A percentile compares a stretch with the other conserved stretches of the same genome.
Conservation (phyloP, 2,797 vertebrate species). For the Chromis chromis region DNA sequence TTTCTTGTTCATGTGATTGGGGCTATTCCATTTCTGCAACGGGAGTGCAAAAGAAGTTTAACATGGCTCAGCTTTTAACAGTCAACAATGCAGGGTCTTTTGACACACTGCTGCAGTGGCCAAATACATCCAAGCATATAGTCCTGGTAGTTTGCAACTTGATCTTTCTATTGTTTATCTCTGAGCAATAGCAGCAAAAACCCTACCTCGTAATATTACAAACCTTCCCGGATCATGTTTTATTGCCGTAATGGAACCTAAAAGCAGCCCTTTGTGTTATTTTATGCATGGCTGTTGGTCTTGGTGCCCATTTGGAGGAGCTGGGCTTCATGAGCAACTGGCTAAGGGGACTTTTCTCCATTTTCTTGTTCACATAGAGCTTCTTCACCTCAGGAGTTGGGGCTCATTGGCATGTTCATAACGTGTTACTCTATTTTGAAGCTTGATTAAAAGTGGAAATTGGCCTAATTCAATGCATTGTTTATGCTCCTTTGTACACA, state of each 20-base stretch:
- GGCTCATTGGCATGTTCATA: background rate
- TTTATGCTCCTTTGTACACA: slow-evolving; percentile 15
- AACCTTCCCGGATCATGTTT: slow-evolving; percentile 2
- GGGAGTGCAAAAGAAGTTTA: background rate
- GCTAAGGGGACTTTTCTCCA: slow-evolving; percentile 10
- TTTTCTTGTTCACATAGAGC: slow-evolving; percentile 20
- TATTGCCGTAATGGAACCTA: background rate
- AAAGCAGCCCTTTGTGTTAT: background rate
- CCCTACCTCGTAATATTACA: background rate
- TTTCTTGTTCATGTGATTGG: background rate
- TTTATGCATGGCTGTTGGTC: background rate
- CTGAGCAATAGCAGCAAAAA: background rate
- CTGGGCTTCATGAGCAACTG: slow-evolving; percentile 14
- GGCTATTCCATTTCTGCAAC: background rate
- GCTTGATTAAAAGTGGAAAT: slow-evolving; percentile 4
- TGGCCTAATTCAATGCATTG: background rate
- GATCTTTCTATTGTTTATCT: background rate
- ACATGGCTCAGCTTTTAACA: background rate
- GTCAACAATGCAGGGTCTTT: background rate
- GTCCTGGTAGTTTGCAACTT: background rate
- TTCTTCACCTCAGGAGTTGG: slow-evolving; percentile 7
- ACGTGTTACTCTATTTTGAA: slow-evolving; percentile 13
- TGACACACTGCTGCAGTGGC: background rate
- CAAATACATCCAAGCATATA: background rate
- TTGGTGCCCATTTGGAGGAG: slow-evolving; percentile 10